Base-by-base conservation (phyloP, 1,140 invertebrate genomes). In the Formica selysi region DNA sequence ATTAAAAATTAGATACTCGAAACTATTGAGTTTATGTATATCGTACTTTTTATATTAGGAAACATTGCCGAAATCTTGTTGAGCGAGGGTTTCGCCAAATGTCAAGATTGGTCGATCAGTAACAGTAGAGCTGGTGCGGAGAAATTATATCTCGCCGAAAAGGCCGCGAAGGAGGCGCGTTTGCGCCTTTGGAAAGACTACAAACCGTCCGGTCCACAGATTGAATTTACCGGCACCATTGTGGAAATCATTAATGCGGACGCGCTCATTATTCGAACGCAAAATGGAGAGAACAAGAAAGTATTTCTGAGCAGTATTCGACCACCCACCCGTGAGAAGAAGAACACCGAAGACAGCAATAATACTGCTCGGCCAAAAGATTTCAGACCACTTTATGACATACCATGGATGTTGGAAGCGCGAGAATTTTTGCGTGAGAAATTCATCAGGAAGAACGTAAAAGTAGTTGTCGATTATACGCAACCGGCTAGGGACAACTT, bases 361-460 rank as follows among this genome's bases (percentile, higher is more conserved):
- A 94, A 96, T 44, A 94, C 96, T 7, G 95, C 96, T 44, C 96
- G 96, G 87, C 93, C 96, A 85, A 95, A 96, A 93, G 96, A 96
- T 94, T 97, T 97, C 92, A 96, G 98, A 85, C 98, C 98, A 1
- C 96, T 99, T 0, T 99, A 99, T 93, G 99, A 99, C 92, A 98
- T 99, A 91, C 99, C 99, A 7, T 99, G 98, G 96, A 98, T 99
- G 98, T 99, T 98, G 94, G 99, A 99, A 94, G 99, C 99, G 0
- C 96, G 99, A 85, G 99, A 99, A 96, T 99, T 98, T 93, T 95
- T 99, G 3, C 96, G 99, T 41, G 99, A 99, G 93, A 99, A 99
- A 94, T 96, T 99, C 0, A 98, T 99, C 93, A 98, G 99, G 3
- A 99, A 99, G 94, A 98, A 98, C 93, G 98, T 99, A 0, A 97